phyloP scores from a whole-genome alignment of 2,113 vertebrate genomes.

The Stomatorhinus ivindoensis region DNA sequence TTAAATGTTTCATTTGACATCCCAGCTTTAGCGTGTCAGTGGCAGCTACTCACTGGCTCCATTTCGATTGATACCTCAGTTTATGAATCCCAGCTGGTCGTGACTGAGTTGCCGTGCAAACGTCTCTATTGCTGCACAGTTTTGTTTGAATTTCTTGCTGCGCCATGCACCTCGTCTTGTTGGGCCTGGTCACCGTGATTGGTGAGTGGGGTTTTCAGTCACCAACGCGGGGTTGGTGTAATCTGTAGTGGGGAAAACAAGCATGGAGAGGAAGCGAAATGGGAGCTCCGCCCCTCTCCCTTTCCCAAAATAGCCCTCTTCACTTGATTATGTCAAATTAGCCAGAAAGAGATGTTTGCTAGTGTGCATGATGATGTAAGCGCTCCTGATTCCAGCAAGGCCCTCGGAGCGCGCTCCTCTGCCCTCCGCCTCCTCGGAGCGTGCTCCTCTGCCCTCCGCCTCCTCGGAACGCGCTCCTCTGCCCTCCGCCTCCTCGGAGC shows the following conservation, averaged over 20 bases:
- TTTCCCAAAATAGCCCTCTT: not conserved
- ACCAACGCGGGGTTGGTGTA: not conserved
- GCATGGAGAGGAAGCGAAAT: not conserved
- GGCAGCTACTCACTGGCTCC: not conserved
- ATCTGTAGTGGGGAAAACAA: not conserved
- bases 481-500: not conserved
- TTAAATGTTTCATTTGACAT: not conserved
- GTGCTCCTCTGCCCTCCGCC: not conserved
- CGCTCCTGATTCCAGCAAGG: not conserved
- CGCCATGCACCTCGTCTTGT: not conserved
- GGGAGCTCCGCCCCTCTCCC: not conserved
- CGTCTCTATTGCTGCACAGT: not conserved
- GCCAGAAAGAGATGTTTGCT: not conserved
- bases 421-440: too few species aligned
- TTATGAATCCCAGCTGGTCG: not conserved
- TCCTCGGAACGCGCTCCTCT: not conserved
- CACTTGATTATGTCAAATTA: slow-evolving; percentile 17
- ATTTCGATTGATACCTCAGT: not conserved
- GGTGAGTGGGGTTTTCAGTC: not conserved
- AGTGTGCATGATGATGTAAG: slow-evolving; percentile 3
- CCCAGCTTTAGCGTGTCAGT: not conserved
- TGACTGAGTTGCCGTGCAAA: not conserved
- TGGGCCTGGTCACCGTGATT: not conserved
- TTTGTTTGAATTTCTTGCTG: not conserved
- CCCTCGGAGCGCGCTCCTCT: not conserved